Base-by-base conservation (phyloP, 2,888 invertebrate genomes). In the Tenthredo scrophulariae region DNA sequence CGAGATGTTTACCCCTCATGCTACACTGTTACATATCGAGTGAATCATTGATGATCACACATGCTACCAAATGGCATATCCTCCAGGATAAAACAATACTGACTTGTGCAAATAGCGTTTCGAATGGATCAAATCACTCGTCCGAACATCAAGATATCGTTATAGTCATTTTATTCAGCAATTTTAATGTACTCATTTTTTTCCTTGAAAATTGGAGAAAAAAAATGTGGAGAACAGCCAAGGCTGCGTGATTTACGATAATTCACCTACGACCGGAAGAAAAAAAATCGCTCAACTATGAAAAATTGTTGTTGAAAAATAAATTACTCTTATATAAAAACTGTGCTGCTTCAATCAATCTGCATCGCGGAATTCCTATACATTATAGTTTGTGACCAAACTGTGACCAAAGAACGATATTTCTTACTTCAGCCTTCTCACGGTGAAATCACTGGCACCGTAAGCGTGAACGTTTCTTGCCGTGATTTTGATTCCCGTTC, bases 381-480 rank as follows among this genome's bases (percentile, higher is more conserved):
- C 29, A 67, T 62, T 26, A 62, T 67, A 67, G 29, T 33, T 33
- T 67, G 18, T 29, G 29, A 29, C 65, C 4, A 65, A 65, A 65
- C 65, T 65, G 9, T 29, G 29, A 29, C 67, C 15, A 58, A 58
- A 58, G 1, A 22, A 62, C n/a, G 18, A 33, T 77, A 18, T 37
- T 82, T 91, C 93, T 94, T 91, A 95, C 95, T 94, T 95, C 77
- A 96, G 88, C 54, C 94, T 94, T 79, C 94, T 94, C 0, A 96
- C 94, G 46, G 94, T 93, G 88, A 95, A 96, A 87, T 96, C 95
- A 89, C 96, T 96, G 4, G 96, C 95, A 7, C 96, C 96, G 87
- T 93, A 95, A 3, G 96, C 95, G 86, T 95, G 94, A 87, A 96
- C 94, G 87, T 96, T 94, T 86, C 94, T 94, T 80, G 95, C 92